Percentiles rank a stretch among this genome's conserved stretches.
Evolutionary conservation across 2,797 vertebrate genomes (phyloP).

Genomic region (Hydrolagus colliei): DNA sequence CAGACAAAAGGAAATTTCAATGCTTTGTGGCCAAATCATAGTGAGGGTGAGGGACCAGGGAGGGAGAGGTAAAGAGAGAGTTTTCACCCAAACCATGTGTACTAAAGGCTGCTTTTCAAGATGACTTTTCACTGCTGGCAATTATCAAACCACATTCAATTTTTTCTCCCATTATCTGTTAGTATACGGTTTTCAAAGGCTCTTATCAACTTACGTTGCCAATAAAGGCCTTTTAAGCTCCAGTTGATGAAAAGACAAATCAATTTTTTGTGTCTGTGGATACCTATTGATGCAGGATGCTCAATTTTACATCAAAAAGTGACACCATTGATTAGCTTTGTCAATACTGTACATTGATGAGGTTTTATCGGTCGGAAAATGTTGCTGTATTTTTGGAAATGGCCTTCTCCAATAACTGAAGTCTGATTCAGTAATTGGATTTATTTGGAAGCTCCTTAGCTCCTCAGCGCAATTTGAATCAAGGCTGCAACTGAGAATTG

Average conservation of each 20-base stretch:
- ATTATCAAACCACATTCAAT: too few species aligned
- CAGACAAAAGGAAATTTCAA: too few species aligned
- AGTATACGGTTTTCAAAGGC: too few species aligned
- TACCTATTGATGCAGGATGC: neutral
- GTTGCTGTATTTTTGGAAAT: neutral
- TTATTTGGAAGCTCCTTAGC: neutral
- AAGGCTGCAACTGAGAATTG: neutral
- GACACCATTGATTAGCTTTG: neutral
- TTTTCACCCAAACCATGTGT: too few species aligned
- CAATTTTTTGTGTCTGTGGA: neutral
- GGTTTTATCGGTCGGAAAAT: neutral
- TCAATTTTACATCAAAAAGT: neutral
- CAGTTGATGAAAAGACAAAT: neutral
- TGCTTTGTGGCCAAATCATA: too few species aligned
- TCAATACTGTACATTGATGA: neutral
- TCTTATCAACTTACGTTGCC: neutral
- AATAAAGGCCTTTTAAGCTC: neutral
- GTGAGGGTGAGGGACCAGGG: too few species aligned
- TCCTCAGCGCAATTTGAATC: neutral
- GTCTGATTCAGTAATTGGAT: neutral
- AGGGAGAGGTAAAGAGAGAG: too few species aligned
- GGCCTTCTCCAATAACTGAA: neutral
- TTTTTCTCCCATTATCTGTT: too few species aligned
- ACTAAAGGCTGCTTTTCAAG: too few species aligned
- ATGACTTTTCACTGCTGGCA: too few species aligned